Evolutionary conservation across 2,113 vertebrate genomes (phyloP).

Genomic region (Aptenodytes patagonicus): DNA sequence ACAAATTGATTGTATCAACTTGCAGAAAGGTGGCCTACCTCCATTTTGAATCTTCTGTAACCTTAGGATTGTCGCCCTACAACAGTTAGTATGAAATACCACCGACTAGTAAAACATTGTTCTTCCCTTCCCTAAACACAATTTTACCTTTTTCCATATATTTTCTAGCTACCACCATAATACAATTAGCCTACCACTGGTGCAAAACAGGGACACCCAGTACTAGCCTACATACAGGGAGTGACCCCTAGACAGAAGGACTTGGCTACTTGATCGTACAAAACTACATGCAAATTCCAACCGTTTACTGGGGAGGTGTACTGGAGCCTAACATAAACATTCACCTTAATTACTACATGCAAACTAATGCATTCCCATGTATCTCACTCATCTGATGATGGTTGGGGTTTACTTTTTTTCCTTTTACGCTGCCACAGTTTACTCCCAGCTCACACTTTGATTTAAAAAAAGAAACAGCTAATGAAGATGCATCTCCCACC

Average conservation of each 20-base stretch:
- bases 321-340: neutral
- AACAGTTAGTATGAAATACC: neutral
- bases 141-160: neutral
- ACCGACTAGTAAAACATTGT: neutral
- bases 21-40: slow-evolving; percentile 11
- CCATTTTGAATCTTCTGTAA: neutral
- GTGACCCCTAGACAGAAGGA: neutral
- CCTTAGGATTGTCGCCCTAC: slow-evolving; percentile 41
- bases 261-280: neutral
- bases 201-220: neutral
- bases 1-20: neutral
- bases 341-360: neutral
- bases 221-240: neutral
- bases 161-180: slow-evolving; percentile 10
- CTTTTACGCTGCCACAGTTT: neutral
- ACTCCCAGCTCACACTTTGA: neutral
- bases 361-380: neutral
- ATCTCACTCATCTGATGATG: neutral
- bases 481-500: neutral
- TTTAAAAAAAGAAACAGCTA: neutral
- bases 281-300: neutral
- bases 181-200: neutral
- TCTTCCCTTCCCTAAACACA: neutral
- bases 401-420: neutral
- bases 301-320: neutral